These are phyloP conservation scores for Pollenia angustigena DNA, from an alignment of 2,888 invertebrate species.

Conservation along the genomic window DNA sequence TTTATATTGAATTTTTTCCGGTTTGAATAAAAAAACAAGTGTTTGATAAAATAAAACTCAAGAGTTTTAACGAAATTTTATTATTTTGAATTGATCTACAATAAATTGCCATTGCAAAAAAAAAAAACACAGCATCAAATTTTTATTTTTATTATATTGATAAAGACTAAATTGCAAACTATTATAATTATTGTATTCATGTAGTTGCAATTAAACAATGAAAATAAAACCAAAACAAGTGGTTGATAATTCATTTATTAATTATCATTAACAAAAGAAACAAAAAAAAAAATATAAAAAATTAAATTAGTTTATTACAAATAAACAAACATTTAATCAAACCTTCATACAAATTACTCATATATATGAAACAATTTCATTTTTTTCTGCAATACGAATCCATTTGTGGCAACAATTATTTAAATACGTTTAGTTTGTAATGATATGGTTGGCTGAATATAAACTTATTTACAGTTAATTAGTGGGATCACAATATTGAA, in stretches of 20 bases:
- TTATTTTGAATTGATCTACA: no score
- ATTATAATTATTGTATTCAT: conserved; percentile 20
- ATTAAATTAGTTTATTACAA: neutral
- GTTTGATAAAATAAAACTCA: no score
- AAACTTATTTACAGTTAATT: conserved; percentile 56
- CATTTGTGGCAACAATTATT: conserved; percentile 4
- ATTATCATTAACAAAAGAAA: neutral
- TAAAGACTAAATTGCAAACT: conserved; percentile 21
- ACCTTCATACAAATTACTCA: neutral
- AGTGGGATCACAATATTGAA: conserved; percentile 56
- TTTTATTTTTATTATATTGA: neutral
- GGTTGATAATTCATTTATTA: conserved; percentile 22
- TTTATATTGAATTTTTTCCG: no score
- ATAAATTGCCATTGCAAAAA: no score
- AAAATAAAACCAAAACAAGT: conserved; percentile 1
- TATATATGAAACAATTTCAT: neutral
- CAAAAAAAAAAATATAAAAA: neutral
- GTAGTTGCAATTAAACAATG: neutral
- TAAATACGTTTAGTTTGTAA: conserved; percentile 12
- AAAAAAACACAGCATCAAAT: no score
- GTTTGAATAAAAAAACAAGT: no score
- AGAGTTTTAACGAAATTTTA: no score
- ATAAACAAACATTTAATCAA: conserved; percentile 32
- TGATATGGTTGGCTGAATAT: conserved; percentile 58
- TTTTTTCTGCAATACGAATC: neutral